Evolutionary conservation across 2,888 invertebrate species (phyloP).

Genomic region (Sphecodes monilicornis): DNA sequence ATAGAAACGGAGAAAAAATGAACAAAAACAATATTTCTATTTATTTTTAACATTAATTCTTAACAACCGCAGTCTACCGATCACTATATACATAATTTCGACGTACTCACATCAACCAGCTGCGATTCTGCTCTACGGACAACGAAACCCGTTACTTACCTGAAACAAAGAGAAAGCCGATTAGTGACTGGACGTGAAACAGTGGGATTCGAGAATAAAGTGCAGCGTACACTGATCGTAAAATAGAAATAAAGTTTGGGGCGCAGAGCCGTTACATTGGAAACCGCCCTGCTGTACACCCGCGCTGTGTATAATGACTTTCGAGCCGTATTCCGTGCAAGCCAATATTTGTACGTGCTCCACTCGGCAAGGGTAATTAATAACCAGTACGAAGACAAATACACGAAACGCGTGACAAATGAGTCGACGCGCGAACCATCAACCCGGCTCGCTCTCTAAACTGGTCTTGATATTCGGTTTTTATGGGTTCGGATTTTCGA

Average conservation of each 20-base stretch:
- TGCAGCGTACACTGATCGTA: neutral
- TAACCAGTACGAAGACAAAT: constrained; percentile 49
- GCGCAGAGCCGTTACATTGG: neutral
- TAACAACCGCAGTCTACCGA: too few relatives aligned
- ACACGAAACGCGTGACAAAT: constrained; percentile 48
- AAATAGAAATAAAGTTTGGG: neutral
- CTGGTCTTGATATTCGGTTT: constrained; percentile 33
- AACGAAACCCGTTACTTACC: neutral
- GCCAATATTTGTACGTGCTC: constrained; percentile 54
- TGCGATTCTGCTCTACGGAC: neutral
- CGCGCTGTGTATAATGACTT: constrained; percentile 38
- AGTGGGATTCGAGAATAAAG: neutral
- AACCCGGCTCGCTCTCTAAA: neutral
- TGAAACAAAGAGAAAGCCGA: neutral
- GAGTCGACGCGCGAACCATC: constrained; percentile 28
- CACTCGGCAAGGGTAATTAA: constrained; percentile 46
- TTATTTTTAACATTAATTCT: too few relatives aligned
- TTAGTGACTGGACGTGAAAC: neutral
- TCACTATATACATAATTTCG: too few relatives aligned
- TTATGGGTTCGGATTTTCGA: constrained; percentile 27
- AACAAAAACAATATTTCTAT: too few relatives aligned
- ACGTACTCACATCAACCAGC: too few relatives aligned
- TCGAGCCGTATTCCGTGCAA: constrained; percentile 35
- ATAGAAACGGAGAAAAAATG: too few relatives aligned
- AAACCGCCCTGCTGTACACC: neutral